Evolutionary conservation across 2,113 vertebrate species (phyloP).

Genomic region (Struthio camelus): DNA sequence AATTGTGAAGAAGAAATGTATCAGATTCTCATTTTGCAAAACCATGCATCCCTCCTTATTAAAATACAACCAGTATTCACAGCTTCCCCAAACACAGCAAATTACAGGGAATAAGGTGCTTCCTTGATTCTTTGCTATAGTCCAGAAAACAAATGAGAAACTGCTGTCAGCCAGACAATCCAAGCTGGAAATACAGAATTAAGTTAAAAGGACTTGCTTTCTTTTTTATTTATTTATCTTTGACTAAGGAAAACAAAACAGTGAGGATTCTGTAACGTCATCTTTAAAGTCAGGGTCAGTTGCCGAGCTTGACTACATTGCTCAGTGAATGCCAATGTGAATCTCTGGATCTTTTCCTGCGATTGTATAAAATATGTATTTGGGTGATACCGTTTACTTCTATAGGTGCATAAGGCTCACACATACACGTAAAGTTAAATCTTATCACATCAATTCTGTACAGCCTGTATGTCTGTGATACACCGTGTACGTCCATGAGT

Average conservation of each 20-base stretch:
- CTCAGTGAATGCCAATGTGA: neutral
- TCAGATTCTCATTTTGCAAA: neutral
- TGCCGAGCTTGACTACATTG: neutral
- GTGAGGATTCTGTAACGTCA: neutral
- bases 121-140: neutral
- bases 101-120: neutral
- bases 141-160: neutral
- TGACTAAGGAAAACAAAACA: neutral
- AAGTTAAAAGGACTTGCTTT: neutral
- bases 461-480: accelerated
- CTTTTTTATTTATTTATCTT: neutral
- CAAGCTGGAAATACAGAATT: neutral
- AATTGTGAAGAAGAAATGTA: neutral
- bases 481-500: accelerated
- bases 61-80: neutral
- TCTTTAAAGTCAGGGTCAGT: neutral
- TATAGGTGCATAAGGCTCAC: neutral
- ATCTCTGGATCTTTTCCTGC: neutral
- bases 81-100: neutral
- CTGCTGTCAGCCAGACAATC: neutral
- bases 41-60: neutral
- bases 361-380: neutral
- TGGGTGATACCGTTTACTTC: neutral
- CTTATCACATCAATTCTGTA: neutral
- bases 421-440: accelerated